phyloP scores from a whole-genome alignment of 1,140 invertebrate species.

The Drosophila bocki region DNA sequence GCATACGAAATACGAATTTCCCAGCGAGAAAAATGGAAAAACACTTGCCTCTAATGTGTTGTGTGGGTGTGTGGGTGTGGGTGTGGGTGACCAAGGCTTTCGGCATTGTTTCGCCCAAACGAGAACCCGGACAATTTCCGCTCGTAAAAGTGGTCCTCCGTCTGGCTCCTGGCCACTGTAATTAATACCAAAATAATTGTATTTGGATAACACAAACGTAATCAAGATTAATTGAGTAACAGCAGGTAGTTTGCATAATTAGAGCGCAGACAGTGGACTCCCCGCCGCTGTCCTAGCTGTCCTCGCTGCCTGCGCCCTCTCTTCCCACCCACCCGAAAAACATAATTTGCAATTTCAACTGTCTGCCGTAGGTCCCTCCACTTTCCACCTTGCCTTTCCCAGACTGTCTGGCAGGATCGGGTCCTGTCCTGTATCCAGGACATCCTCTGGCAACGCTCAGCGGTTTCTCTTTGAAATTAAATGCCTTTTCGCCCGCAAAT shows the following conservation, averaged over 20 bases:
- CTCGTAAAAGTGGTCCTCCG: conserved; percentile 48
- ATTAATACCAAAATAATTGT: conserved; percentile 84
- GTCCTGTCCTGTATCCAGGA: conserved; percentile 2
- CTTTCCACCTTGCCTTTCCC: neutral
- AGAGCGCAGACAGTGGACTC: conserved; percentile 50
- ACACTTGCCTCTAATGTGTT: conserved; percentile 29
- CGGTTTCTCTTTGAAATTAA: conserved; percentile 14
- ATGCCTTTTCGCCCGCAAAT: conserved; percentile 1
- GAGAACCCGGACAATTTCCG: conserved; percentile 46
- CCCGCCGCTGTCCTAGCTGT: neutral
- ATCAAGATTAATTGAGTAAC: conserved; percentile 84
- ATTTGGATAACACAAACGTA: conserved; percentile 84
- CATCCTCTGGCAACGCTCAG: neutral
- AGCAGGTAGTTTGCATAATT: conserved; percentile 84
- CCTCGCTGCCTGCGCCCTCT: neutral
- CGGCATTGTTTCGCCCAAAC: conserved; percentile 21
- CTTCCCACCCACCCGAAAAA: conserved; percentile 31
- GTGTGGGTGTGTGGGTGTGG: neutral
- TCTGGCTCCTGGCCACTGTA: conserved; percentile 59
- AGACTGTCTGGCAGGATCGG: conserved; percentile 20
- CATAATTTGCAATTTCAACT: conserved; percentile 86
- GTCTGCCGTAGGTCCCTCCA: conserved; percentile 15
- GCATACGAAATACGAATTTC: conserved; percentile 30
- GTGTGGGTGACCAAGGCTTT: neutral
- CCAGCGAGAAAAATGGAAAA: conserved; percentile 11